Percentiles rank a stretch among this genome's conserved stretches.
Evolutionary conservation across 2,888 invertebrate genomes (phyloP).

Genomic region (Romanomermis culicivorax): DNA sequence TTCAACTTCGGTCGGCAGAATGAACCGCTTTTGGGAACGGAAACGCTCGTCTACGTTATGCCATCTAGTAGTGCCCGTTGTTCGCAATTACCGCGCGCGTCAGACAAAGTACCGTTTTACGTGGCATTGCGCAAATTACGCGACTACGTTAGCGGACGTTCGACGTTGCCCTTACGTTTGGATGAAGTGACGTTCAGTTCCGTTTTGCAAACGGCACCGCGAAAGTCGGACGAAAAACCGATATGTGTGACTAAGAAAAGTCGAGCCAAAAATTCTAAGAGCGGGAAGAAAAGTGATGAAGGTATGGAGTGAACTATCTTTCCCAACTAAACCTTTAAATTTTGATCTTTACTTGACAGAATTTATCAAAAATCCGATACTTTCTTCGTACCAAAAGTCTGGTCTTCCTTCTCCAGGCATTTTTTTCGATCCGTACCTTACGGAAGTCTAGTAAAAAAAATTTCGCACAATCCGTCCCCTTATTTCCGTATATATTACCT

Average conservation of each 20-base stretch:
- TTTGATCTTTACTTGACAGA: too few species aligned
- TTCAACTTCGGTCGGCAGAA: slow-evolving; percentile 89
- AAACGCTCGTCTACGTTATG: slow-evolving; percentile 96
- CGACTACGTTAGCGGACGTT: background rate
- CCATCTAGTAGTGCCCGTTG: slow-evolving; percentile 90
- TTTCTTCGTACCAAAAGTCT: too few species aligned
- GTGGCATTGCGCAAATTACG: slow-evolving; percentile 38
- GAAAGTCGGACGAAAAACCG: background rate
- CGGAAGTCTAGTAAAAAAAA: too few species aligned
- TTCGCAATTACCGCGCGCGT: slow-evolving; percentile 84
- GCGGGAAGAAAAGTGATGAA: too few species aligned
- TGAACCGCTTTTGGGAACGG: slow-evolving; percentile 60
- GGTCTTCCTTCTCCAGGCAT: too few species aligned
- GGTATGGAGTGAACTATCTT: too few species aligned
- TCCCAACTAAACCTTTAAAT: too few species aligned
- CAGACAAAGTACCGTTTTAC: slow-evolving; percentile 94
- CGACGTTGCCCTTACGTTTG: background rate
- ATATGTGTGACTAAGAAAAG: too few species aligned
- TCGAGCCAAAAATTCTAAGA: background rate
- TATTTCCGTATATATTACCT: too few species aligned
- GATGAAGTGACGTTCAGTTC: slow-evolving; percentile 5
- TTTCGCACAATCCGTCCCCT: too few species aligned
- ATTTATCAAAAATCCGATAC: too few species aligned
- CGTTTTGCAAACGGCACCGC: background rate
- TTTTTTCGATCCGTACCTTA: too few species aligned